Evolutionary conservation across 1,140 invertebrate species (phyloP), one percentile per base, ranked within the genome.

Genomic region (Pomacea maculata): DNA sequence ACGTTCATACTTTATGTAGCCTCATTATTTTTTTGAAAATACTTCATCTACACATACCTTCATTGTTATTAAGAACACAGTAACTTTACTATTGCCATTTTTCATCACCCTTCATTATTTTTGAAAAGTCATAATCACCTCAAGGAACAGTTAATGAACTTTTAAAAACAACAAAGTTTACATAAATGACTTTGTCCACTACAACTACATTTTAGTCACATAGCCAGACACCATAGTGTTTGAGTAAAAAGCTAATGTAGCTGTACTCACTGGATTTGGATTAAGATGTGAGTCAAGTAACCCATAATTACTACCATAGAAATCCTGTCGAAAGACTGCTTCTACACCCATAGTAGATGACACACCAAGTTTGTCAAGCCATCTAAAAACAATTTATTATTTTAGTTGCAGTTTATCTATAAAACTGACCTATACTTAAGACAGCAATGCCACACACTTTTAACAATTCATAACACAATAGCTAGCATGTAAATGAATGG

Each of bases 281-380:
- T 67, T 52, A 54, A 67, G 63, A 45, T 67, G 17, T 15, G 14
- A 34, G 54, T 64, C 54, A 65, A 64, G 6, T 29, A 78, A 54
- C 10, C 10, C 29, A 10, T 64, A 29, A 29, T 52, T 67, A 15
- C 52, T 19, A n/a, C 76, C 76, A 52, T 67, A 65, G 19, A 78
- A 65, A n/a, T 19, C 19, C 15, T 64, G 61, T 6, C 76, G 57
- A 15, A 78, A 45, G 34, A 78, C 76, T 45, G 21, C 29, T 45
- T 64, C 29, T n/a, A 78, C 61, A 21, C 76, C 76, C n/a, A 45
- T 45, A 34, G 34, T 64, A 67, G 76, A 55, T 25, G 55, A 34
- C 19, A 67, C 61, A 4, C 76, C 76, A 54, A 78, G 64, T 19
- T 78, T 78, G 76, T 78, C 76, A 55, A 78, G 45, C 76, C 57